Base-by-base conservation (phyloP, 30 jellyfish, hydroid and myxozoan genomes). In the Clytia hemisphaerica region DNA sequence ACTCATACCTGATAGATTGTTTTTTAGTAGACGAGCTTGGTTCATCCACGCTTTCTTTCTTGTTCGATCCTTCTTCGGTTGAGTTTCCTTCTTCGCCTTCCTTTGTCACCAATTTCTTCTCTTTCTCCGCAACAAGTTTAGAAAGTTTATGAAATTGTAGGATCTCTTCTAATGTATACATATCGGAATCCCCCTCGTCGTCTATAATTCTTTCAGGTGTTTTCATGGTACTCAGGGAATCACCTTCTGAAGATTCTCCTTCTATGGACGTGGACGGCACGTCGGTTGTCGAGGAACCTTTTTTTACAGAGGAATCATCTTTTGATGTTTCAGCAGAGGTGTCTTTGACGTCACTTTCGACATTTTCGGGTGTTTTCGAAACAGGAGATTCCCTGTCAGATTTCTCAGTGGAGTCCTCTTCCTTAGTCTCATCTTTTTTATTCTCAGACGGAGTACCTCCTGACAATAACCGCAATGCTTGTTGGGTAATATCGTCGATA, bases 151-250 rank as follows among this genome's bases (percentile, higher is more conserved):
- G 75, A 30, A 61, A 64, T 4, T 61, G 67, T 1, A 61, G 63
- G 71, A 61, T 61, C 36, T 61, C 75, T 61, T 37, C 75, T 6
- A 61, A 65, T 32, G 75, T 61, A 30, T 31, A 61, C 63, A 61
- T 61, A 6, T 29, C 24, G 3, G 64, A 15, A 25, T 61, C 63
- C 6, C 36, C 75, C 25, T 61, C 63, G 29, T 19, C 35, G 12
- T 36, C 65, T 31, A 18, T 30, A 9, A 18, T 33, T n/a, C 25
- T 60, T 60, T 9, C 61, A 60, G 63, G 12, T 18, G 24, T 64
- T 0, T 27, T 42, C 14, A 21, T 42, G 54, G 54, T 12, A 16
- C 14, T 19, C 54, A 12, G 18, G 14, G 54, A 42, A 42, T 16
- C 19, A 42, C 18, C 54, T 12, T 42, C 54, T 42, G 54, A 42